phyloP scores from a whole-genome alignment of 2,888 invertebrate species.

The Pristionchus mayeri region DNA sequence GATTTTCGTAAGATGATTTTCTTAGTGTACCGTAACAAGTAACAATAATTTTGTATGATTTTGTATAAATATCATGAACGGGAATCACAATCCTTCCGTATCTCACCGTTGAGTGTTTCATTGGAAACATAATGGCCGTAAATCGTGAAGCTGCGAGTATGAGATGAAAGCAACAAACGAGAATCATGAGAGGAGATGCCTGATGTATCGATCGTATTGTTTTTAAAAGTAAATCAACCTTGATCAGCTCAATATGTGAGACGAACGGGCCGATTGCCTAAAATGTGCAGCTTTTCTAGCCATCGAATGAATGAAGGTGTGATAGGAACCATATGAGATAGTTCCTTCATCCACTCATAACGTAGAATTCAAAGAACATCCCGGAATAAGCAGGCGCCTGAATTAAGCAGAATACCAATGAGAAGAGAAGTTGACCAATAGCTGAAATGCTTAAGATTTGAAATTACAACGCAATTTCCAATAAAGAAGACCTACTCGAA shows the following conservation, averaged over 20 bases:
- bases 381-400: neutral
- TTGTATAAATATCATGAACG: no score
- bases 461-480: neutral
- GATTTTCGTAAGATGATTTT: no score
- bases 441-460: neutral
- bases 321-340: neutral
- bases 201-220: neutral
- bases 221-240: neutral
- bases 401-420: neutral
- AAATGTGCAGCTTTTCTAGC: neutral
- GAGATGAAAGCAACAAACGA: neutral
- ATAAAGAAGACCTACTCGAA: neutral
- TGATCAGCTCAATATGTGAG: conserved; percentile 4
- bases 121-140: neutral
- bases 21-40: no score
- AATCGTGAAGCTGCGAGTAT: neutral
- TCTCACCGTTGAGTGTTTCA: neutral
- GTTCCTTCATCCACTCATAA: neutral
- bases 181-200: neutral
- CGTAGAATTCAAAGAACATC: neutral
- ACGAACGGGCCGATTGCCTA: neutral
- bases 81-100: no score
- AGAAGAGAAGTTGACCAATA: neutral
- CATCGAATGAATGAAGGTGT: no score
- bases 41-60: no score